A percentile compares a stretch with the other conserved stretches of the same genome.
Conservation (phyloP, 1,140 invertebrate species). For the Phymastichus coffea region DNA sequence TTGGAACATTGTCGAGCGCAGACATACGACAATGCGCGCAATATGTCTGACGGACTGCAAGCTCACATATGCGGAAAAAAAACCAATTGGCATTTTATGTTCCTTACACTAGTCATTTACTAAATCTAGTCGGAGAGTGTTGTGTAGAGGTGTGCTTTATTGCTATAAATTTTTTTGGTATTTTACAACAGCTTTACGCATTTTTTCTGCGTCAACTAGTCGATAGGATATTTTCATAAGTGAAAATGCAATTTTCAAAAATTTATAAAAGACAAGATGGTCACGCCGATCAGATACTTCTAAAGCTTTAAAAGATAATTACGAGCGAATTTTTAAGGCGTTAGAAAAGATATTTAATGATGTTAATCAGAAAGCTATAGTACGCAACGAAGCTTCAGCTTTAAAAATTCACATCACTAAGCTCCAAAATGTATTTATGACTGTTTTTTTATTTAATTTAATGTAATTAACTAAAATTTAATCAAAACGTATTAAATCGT, state of each 20-base stretch:
- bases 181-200: slow-evolving; percentile 16
- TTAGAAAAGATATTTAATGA: neutral
- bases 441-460: slow-evolving; percentile 18
- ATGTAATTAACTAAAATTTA: no score
- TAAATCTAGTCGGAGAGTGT: slow-evolving; percentile 23
- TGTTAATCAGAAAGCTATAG: neutral
- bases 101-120: slow-evolving; percentile 14
- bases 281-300: neutral
- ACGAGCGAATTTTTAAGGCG: neutral
- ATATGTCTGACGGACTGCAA: slow-evolving; percentile 22
- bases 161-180: slow-evolving; percentile 17
- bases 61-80: slow-evolving; percentile 1
- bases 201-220: slow-evolving; percentile 27
- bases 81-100: slow-evolving; percentile 12
- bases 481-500: slow-evolving; percentile 5
- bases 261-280: slow-evolving; percentile 7
- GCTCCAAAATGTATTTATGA: slow-evolving; percentile 11
- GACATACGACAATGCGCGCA: slow-evolving; percentile 25
- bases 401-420: neutral
- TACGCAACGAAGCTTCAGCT: neutral
- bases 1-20: slow-evolving; percentile 23
- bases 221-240: slow-evolving; percentile 10
- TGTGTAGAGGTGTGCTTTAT: slow-evolving; percentile 1
- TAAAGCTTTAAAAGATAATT: neutral
- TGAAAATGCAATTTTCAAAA: neutral